phyloP scores from a whole-genome alignment of 2,888 invertebrate species.

The Patella ulyssiponensis region DNA sequence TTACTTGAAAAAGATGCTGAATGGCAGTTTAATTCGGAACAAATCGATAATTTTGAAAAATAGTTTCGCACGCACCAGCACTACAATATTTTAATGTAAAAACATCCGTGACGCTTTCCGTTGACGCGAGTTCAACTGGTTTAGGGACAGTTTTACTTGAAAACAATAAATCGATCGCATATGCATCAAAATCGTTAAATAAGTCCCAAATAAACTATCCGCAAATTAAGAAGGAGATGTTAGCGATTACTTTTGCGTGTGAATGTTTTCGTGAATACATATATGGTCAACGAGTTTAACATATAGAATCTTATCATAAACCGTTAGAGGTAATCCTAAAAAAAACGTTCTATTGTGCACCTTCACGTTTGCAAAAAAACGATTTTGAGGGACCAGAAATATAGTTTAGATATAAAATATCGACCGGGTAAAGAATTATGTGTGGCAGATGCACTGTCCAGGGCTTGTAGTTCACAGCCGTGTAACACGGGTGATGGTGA shows the following conservation, averaged over 20 bases:
- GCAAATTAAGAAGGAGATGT: not conserved
- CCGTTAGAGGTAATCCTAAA: too few relatives aligned
- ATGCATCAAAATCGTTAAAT: not conserved
- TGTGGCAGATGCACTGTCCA: too few relatives aligned
- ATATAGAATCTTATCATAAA: too few relatives aligned
- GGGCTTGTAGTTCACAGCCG: too few relatives aligned
- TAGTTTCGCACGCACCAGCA: not conserved
- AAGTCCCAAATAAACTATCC: not conserved
- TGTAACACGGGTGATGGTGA: too few relatives aligned
- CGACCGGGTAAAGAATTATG: too few relatives aligned
- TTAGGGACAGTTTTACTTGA: not conserved
- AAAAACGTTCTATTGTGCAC: too few relatives aligned
- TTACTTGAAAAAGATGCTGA: conserved; percentile 20
- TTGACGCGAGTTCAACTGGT: not conserved
- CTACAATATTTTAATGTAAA: not conserved
- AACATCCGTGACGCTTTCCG: not conserved
- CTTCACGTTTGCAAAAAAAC: too few relatives aligned
- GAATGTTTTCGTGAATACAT: not conserved
- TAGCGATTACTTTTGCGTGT: not conserved
- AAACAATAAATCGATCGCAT: not conserved
- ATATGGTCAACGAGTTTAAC: not conserved
- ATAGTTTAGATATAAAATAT: too few relatives aligned
- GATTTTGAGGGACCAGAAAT: too few relatives aligned
- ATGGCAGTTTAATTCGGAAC: conserved; percentile 29
- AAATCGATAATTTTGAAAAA: conserved; percentile 30